Percentiles rank a stretch among this genome's conserved stretches.
These are phyloP conservation scores for Nylanderia fulva DNA, from an alignment of 1,140 invertebrate species.

Conservation along the genomic window DNA sequence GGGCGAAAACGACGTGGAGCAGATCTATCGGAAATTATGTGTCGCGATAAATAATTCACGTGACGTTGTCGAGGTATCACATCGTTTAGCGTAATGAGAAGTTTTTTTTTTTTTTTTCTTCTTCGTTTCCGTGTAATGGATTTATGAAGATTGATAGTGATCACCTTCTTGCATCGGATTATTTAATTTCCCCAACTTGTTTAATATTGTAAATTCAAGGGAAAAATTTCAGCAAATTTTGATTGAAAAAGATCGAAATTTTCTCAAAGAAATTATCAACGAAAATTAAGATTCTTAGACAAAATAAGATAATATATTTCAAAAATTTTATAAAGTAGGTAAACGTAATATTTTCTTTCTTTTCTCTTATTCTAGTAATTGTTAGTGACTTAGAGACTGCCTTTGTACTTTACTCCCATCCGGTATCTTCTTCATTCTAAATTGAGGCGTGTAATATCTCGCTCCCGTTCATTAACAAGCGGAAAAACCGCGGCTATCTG, in stretches of 20 bases:
- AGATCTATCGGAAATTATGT: conserved; percentile 51
- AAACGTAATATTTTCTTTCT: background rate
- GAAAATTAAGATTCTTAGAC: background rate
- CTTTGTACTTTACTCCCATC: background rate
- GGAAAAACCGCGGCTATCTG: conserved; percentile 20
- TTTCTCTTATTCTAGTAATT: background rate
- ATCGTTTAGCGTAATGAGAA: background rate
- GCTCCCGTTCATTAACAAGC: conserved; percentile 19
- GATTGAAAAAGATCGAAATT: background rate
- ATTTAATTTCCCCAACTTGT: background rate
- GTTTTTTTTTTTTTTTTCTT: background rate
- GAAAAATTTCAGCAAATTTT: background rate
- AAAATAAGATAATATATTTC: background rate
- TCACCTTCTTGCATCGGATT: background rate
- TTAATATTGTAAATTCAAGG: background rate
- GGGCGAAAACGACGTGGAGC: background rate
- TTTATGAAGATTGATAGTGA: background rate
- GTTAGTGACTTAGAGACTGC: background rate
- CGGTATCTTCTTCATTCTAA: conserved; percentile 6
- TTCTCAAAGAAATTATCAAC: background rate
- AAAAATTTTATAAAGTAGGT: background rate
- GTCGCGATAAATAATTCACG: conserved; percentile 54
- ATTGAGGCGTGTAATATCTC: conserved; percentile 9
- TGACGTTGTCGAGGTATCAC: background rate
- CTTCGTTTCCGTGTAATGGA: background rate